Percentiles rank a stretch among this genome's conserved stretches.
These are phyloP conservation scores for Myiozetetes cayanensis DNA, from an alignment of 2,113 vertebrate species.

Conservation along the genomic window DNA sequence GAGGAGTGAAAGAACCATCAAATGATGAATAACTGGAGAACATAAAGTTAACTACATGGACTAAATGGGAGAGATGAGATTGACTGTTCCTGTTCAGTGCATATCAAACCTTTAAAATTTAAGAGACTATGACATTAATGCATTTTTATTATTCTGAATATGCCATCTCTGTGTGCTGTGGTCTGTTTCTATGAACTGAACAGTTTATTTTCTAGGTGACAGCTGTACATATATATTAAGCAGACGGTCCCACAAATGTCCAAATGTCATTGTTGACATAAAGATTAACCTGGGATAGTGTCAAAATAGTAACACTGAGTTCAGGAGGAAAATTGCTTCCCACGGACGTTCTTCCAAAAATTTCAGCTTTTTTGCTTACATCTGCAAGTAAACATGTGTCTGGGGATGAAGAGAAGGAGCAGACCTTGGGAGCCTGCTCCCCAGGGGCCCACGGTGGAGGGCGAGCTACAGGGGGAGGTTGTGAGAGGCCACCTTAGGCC, in stretches of 20 bases:
- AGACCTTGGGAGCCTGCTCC: constrained; percentile 11
- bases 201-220: constrained; percentile 29
- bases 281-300: constrained; percentile 57
- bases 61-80: neutral
- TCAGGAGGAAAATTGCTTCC: constrained; percentile 46
- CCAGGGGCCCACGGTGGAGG: neutral
- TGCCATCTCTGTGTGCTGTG: neutral
- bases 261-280: neutral
- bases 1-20: neutral
- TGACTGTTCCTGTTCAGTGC: neutral
- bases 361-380: constrained; percentile 41
- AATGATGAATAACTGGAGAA: neutral
- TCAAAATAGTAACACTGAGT: constrained; percentile 16
- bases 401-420: constrained; percentile 42
- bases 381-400: constrained; percentile 63
- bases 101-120: neutral
- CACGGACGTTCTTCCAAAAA: constrained; percentile 39
- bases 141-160: neutral
- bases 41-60: neutral
- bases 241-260: constrained; percentile 8
- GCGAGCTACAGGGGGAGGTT: neutral
- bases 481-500: neutral
- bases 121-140: neutral
- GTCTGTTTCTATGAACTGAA: neutral
- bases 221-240: constrained; percentile 47